A percentile compares a stretch with the other conserved stretches of the same genome.
Evolutionary conservation across 2,888 invertebrate species (phyloP).

Genomic region (Morpho helenor): DNA sequence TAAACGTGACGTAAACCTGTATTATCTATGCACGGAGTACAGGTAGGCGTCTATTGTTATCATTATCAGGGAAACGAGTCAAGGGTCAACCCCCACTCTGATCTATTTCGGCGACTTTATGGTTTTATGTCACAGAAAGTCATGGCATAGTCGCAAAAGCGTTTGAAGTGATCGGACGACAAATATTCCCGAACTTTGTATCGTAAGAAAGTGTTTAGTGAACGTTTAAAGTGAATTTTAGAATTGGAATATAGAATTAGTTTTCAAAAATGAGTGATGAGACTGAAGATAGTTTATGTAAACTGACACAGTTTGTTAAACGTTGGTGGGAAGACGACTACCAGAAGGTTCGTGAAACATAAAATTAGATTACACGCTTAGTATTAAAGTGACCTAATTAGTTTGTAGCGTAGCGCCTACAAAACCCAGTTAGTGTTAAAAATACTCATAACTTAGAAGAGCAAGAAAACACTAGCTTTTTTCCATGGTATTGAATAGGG

Average conservation of each 20-base stretch:
- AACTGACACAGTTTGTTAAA: slow-evolving; percentile 55
- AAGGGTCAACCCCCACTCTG: slow-evolving; percentile 28
- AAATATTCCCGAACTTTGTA: neutral
- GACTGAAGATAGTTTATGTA: slow-evolving; percentile 44
- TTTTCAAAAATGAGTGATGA: slow-evolving; percentile 39
- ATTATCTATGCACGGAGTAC: neutral
- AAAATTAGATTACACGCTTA: neutral
- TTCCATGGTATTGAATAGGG: too few relatives aligned
- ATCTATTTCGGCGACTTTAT: slow-evolving; percentile 7
- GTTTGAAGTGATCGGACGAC: slow-evolving; percentile 18
- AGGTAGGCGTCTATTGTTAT: slow-evolving; percentile 19
- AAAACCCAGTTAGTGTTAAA: too few relatives aligned
- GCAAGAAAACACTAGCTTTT: too few relatives aligned
- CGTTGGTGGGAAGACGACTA: slow-evolving; percentile 66
- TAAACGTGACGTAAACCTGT: neutral
- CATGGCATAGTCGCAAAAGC: slow-evolving; percentile 21
- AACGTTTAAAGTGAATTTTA: neutral
- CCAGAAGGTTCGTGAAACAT: slow-evolving; percentile 36
- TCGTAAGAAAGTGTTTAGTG: neutral
- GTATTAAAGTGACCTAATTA: too few relatives aligned
- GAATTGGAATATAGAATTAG: slow-evolving; percentile 15
- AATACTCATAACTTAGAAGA: too few relatives aligned
- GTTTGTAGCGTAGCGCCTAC: neutral
- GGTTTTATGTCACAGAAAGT: slow-evolving; percentile 12
- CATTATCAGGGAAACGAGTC: slow-evolving; percentile 24